Conservation (phyloP, 2,888 invertebrate species). For the Lathronympha strigana region DNA sequence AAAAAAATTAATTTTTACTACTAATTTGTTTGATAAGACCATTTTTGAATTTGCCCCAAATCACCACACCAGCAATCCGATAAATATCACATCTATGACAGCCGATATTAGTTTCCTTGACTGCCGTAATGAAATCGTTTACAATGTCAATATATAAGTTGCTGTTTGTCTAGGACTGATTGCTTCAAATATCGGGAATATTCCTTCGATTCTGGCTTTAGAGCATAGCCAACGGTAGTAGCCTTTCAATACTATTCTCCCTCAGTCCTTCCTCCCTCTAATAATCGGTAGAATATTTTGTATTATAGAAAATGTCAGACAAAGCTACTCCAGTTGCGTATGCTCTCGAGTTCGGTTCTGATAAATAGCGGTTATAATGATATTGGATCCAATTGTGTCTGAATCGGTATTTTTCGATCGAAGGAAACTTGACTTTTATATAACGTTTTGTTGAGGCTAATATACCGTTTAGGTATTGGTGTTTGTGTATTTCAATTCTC, state of each 20-base stretch:
- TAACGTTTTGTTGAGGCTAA: not conserved
- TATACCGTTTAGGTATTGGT: no score
- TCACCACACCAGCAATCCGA: constrained; percentile 45
- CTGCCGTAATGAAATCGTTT: constrained; percentile 43
- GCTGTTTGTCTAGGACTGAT: constrained; percentile 40
- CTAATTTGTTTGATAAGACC: not conserved
- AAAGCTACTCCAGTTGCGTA: no score
- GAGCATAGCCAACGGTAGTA: no score
- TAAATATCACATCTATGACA: constrained; percentile 42
- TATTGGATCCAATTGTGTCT: constrained; percentile 26
- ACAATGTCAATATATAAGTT: constrained; percentile 40
- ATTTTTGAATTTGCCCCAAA: not conserved
- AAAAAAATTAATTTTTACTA: no score
- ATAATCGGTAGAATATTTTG: no score
- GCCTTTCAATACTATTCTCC: no score
- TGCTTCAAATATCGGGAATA: constrained; percentile 37
- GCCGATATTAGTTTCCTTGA: constrained; percentile 41
- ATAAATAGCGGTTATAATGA: constrained; percentile 26
- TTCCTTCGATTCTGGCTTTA: constrained; percentile 33
- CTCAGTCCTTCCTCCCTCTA: no score
- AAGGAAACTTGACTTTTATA: not conserved
- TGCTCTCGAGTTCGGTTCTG: not conserved
- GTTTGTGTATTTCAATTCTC: no score
- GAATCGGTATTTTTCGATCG: not conserved
- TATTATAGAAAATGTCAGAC: no score